Base-by-base conservation (phyloP, 2,113 vertebrate genomes). In the Ptilorrhoa leucosticta region DNA sequence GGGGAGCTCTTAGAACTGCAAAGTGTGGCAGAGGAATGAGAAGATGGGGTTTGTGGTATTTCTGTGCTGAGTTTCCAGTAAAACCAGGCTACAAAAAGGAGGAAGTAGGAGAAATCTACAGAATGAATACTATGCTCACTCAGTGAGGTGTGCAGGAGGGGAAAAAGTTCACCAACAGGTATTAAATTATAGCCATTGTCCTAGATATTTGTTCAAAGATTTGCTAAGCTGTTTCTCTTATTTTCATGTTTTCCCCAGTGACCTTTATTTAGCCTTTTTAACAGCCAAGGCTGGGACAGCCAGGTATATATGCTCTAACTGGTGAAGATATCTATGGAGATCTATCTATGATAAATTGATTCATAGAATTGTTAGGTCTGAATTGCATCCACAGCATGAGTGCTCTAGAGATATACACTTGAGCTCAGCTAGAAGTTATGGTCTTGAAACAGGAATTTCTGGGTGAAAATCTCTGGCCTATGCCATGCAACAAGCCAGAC, bases 261-360 rank as follows among this genome's bases (percentile, higher is more conserved):
- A 90, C 89, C 78, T 96, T 96, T 73, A 85, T 85, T 87, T 80
- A 72, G 61, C 31, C 61, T 76, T 87, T 91, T 89, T 64, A 96
- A 91, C 14, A 72, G 57, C 37, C 40, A 58, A 57, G 44, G 12
- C 65, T 76, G 53, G 70, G 87, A 91, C 47, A 85, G 45, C 9
- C 50, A 85, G 70, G 50, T 50, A 63, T 61, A 50, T 72, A 10
- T 87, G 16, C 50, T 54, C 40, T 79, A 72, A 84, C 84, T 83
- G 84, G 78, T 73, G 89, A 96, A 94, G 87, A 61, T n/a, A n/a
- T n/a, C n/a, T n/a, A n/a, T n/a, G n/a, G n/a, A n/a, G n/a, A n/a
- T n/a, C n/a, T n/a, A n/a, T n/a, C n/a, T n/a, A n/a, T n/a, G n/a
- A n/a, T 69, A 89, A 94, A 82, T 39, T 96, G 66, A 96, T 94